A percentile compares a stretch with the other conserved stretches of the same genome.
Evolutionary conservation across 1,140 invertebrate genomes (phyloP).

Genomic region (Leptinotarsa defecta): DNA sequence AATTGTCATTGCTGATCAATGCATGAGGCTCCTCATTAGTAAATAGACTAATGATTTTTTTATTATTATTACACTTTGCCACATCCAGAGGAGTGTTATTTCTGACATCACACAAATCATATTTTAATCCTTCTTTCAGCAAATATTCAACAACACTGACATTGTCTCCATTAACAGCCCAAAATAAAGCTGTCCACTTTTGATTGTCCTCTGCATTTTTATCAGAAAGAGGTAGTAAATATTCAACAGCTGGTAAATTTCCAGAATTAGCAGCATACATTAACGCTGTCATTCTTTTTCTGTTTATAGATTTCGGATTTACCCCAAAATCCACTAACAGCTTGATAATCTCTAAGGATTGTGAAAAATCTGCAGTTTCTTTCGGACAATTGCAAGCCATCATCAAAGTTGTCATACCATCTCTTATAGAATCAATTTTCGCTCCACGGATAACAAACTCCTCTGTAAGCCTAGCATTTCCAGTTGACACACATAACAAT

Average conservation of each 20-base stretch:
- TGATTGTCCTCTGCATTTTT: conserved; percentile 58
- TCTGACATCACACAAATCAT: conserved; percentile 53
- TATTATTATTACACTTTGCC: conserved; percentile 55
- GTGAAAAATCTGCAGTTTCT: conserved; percentile 36
- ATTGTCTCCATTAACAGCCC: conserved; percentile 58
- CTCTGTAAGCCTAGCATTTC: conserved; percentile 39
- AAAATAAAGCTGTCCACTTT: conserved; percentile 58
- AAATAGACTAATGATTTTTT: conserved; percentile 56
- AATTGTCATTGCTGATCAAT: conserved; percentile 22
- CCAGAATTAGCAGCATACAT: conserved; percentile 58
- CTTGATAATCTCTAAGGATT: conserved; percentile 41
- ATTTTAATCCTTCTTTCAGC: conserved; percentile 53
- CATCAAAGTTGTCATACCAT: conserved; percentile 46
- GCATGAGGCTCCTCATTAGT: conserved; percentile 42
- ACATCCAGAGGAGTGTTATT: conserved; percentile 57
- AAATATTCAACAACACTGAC: conserved; percentile 56
- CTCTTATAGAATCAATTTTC: conserved; percentile 44
- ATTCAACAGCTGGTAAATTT: conserved; percentile 52
- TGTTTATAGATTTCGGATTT: conserved; percentile 55
- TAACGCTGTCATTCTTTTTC: conserved; percentile 57
- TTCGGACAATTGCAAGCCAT: conserved; percentile 45
- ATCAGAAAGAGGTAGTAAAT: conserved; percentile 53
- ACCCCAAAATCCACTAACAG: conserved; percentile 47
- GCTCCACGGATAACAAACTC: conserved; percentile 43
- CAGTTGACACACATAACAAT: conserved; percentile 43